Percentiles rank a stretch among this genome's conserved stretches.
Conservation (phyloP, 2,113 vertebrate species). For the human region GRCh38 chr22:37392501-37393000, state of each 20-base stretch:
- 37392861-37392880: constrained; percentile 75
- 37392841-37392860: constrained; percentile 83
- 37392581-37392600: too few relatives aligned
- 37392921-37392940: constrained; percentile 86
- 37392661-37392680: background rate
- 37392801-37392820: constrained; percentile 57
- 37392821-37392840: constrained; percentile 40
- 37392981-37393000: constrained; percentile 73
- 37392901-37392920: constrained; percentile 87
- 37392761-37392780: background rate
- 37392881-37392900: constrained; percentile 80
- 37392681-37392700: background rate
- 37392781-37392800: constrained; percentile 48
- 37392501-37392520: too few relatives aligned
- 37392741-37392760: background rate
- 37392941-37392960: constrained; percentile 80
- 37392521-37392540: too few relatives aligned
- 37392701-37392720: background rate
- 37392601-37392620: too few relatives aligned
- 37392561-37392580: too few relatives aligned
- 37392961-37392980: constrained; percentile 76
- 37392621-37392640: background rate
- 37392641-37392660: background rate
- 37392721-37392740: background rate
- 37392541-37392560: too few relatives aligned